Percentiles rank a stretch among this genome's conserved stretches.
These are phyloP conservation scores for Oncopeltus fasciatus DNA, from an alignment of 1,140 invertebrate species.

Conservation along the genomic window DNA sequence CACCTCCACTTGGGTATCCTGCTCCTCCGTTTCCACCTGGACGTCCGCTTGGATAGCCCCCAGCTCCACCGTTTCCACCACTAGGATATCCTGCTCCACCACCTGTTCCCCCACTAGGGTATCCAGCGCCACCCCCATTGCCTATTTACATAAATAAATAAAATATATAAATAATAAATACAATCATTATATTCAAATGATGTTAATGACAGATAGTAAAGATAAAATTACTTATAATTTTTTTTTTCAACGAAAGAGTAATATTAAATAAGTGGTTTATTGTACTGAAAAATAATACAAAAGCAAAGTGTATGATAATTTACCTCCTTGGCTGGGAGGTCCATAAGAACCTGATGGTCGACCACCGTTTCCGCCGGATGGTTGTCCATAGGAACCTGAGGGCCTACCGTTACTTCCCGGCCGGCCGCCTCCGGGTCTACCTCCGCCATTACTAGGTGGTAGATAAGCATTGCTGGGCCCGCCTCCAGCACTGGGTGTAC, in stretches of 20 bases:
- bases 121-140: background rate
- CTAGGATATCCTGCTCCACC: background rate
- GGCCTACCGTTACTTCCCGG: background rate
- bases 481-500: background rate
- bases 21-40: background rate
- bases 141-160: no score
- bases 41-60: background rate
- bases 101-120: background rate
- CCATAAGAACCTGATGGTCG: background rate
- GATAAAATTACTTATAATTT: no score
- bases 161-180: no score
- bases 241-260: no score
- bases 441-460: background rate
- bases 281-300: no score
- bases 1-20: background rate
- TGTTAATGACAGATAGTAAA: no score
- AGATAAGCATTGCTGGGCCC: background rate
- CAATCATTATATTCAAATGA: no score
- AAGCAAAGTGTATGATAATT: no score
- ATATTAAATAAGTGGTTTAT: no score
- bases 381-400: background rate
- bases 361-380: background rate
- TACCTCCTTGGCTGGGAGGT: no score
- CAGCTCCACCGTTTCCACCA: background rate
- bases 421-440: background rate